These are phyloP conservation scores for Drosophila leontia DNA, from an alignment of 1,140 invertebrate species.

Conservation along the genomic window DNA sequence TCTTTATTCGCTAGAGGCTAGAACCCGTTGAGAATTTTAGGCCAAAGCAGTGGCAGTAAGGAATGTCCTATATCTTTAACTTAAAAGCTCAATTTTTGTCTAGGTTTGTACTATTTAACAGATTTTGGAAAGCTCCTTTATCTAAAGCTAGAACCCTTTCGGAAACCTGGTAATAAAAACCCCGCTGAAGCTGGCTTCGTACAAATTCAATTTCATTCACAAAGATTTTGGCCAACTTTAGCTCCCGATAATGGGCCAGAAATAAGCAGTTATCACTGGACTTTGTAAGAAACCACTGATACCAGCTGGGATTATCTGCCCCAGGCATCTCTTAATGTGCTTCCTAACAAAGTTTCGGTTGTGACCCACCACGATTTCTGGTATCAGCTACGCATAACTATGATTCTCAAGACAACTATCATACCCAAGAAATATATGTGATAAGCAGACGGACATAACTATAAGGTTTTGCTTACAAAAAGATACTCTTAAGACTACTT, in stretches of 20 bases:
- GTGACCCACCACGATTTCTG: background rate
- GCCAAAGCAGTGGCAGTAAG: too few species aligned
- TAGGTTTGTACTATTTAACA: too few species aligned
- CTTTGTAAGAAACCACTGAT: slow-evolving; percentile 15
- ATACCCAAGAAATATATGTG: background rate
- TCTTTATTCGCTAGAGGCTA: background rate
- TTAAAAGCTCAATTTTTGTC: too few species aligned
- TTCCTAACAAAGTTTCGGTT: slow-evolving; percentile 23
- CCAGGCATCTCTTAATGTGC: background rate
- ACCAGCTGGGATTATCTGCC: background rate
- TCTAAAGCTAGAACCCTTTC: background rate
- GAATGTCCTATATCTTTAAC: too few species aligned
- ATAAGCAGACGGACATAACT: slow-evolving; percentile 16
- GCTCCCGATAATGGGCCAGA: background rate
- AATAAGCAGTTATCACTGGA: slow-evolving; percentile 1
- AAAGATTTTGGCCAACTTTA: background rate
- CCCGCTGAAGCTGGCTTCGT: background rate
- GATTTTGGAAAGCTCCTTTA: background rate
- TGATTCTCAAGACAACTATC: background rate
- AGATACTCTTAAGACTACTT: slow-evolving; percentile 86
- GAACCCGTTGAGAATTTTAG: too few species aligned
- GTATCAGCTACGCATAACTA: slow-evolving; percentile 1
- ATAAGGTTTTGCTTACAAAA: background rate
- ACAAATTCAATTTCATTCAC: background rate
- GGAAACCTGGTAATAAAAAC: background rate